These are phyloP conservation scores for Adelphocoris suturalis DNA, from an alignment of 2,888 invertebrate genomes.

Conservation along the genomic window DNA sequence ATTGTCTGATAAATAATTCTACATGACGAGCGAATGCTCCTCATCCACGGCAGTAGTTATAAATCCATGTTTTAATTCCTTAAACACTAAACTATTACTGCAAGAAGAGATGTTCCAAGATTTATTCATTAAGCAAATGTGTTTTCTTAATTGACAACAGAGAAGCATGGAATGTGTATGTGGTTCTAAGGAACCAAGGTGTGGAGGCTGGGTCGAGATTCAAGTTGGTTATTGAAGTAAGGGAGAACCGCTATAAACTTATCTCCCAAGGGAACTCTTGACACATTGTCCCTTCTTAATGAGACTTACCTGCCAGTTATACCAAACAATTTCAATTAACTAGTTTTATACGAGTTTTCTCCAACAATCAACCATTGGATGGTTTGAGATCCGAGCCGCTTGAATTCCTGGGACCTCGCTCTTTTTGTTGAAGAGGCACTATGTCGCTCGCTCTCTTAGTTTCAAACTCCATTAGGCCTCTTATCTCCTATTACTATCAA, in stretches of 20 bases:
- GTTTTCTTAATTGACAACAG: slow-evolving; percentile 3
- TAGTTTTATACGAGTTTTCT: slow-evolving; percentile 71
- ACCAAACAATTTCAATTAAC: slow-evolving; percentile 73
- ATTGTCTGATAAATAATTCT: too few relatives aligned
- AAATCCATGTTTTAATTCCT: too few relatives aligned
- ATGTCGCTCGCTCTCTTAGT: not conserved
- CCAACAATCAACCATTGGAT: slow-evolving; percentile 58
- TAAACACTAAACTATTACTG: not conserved
- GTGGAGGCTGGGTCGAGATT: not conserved
- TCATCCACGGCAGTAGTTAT: too few relatives aligned
- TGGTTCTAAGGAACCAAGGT: not conserved
- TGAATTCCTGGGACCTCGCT: slow-evolving; percentile 44
- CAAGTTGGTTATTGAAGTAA: slow-evolving; percentile 60
- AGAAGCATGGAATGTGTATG: not conserved
- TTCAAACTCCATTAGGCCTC: slow-evolving; percentile 51
- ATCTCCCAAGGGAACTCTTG: slow-evolving; percentile 59
- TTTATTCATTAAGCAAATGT: not conserved
- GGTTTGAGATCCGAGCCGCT: slow-evolving; percentile 48
- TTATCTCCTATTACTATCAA: slow-evolving; percentile 37
- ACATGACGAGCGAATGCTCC: too few relatives aligned
- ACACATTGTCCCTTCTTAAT: slow-evolving; percentile 72
- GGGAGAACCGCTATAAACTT: slow-evolving; percentile 56
- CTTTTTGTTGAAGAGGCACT: slow-evolving; percentile 48
- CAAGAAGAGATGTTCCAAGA: not conserved
- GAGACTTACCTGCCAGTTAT: slow-evolving; percentile 72